Base-by-base conservation (phyloP, 35 echinoderm and acorn worm species). In the Ophiothrix spiculata region DNA sequence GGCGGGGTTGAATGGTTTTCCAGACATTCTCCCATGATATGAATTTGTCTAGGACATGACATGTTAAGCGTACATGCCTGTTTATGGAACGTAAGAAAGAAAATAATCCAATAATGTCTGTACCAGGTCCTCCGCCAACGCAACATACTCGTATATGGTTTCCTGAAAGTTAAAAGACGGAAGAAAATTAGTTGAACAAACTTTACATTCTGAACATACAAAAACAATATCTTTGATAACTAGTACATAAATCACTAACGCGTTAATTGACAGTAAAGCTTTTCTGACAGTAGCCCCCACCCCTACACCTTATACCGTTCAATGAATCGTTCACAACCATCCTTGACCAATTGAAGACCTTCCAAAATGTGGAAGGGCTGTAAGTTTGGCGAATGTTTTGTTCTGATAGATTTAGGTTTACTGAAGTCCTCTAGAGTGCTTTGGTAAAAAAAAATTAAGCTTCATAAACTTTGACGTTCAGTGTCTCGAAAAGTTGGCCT, bases 71-170 rank as follows among this genome's bases (percentile, higher is more conserved):
- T 8, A 11, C 6, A 12, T 32, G 33, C 21, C 35, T 15, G 25
- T n/a, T 33, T 19, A 33, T 32, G 33, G 32, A 32, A 15, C 49
- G 81, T 35, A 84, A 56, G 37, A 84, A 84, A 17, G 54, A 64
- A 25, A 63, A 15, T 37, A 84, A 37, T 25, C 81, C 81, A 21
- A 84, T 32, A 34, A 63, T 34, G 35, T 84, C 81, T 84, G 81
- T 64, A 1, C 81, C 81, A 74, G 81, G 81, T 29, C 81, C 81
- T 23, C 81, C 81, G 3, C 81, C 81, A 31, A 84, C 23, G 81
- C 81, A 84, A 19, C 81, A 84, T 15, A 84, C 81, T 39, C 77
- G 77, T 38, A 79, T 25, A 79, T 69, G 60, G 25, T 69, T 69
- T 2, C 60, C 60, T 69, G 60, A 4, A 69, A 69, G 60, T 69